phyloP scores from a whole-genome alignment of 2,113 vertebrate species.

The Paraplagusia blochii region DNA sequence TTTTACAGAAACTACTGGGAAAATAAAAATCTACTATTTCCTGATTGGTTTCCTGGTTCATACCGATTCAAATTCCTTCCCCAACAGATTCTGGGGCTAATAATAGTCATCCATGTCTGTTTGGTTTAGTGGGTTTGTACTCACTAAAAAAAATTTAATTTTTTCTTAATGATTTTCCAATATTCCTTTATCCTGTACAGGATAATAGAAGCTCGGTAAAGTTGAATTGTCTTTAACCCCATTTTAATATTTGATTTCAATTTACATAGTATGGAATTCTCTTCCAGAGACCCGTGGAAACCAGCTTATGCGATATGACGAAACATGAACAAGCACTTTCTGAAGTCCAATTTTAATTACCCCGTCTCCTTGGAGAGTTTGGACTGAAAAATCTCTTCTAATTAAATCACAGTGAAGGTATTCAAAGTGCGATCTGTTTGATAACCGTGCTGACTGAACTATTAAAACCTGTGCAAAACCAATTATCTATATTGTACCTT shows the following conservation, averaged over 20 bases:
- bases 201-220: neutral
- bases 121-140: no score
- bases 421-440: slow-evolving; percentile 30
- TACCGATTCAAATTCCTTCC: no score
- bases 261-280: neutral
- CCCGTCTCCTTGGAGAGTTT: slow-evolving; percentile 24
- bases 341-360: slow-evolving; percentile 24
- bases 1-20: no score
- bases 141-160: no score
- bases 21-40: no score
- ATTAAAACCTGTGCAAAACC: slow-evolving; percentile 8
- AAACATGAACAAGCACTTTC: slow-evolving; percentile 32
- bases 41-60: no score
- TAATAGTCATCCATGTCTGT: no score
- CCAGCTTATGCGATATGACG: slow-evolving; percentile 25
- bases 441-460: slow-evolving; percentile 21
- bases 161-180: neutral
- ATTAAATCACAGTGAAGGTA: slow-evolving; percentile 45
- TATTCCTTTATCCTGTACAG: no score
- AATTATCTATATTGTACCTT: slow-evolving; percentile 24
- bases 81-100: no score
- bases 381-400: slow-evolving; percentile 33
- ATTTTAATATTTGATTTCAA: slow-evolving; percentile 3
- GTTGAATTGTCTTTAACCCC: neutral
- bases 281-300: neutral